Evolutionary conservation across 2,888 invertebrate genomes (phyloP).

Genomic region (Macrophya alboannulata): DNA sequence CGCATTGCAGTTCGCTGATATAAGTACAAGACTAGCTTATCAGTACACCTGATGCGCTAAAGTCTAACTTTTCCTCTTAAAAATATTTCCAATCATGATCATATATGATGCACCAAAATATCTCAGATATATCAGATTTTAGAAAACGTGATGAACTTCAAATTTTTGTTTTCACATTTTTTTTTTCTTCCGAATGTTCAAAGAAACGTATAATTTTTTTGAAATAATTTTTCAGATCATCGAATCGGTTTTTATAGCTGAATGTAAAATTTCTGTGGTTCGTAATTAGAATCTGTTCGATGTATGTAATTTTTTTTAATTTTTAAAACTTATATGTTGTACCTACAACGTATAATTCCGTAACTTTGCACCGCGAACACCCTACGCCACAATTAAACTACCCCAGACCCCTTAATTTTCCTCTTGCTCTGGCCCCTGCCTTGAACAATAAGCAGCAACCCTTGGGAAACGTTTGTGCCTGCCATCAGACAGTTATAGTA

Average conservation of each 20-base stretch:
- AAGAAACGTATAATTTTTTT: no score
- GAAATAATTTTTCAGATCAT: no score
- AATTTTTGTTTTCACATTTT: not conserved
- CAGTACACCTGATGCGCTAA: not conserved
- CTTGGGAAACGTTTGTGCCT: slow-evolving; percentile 42
- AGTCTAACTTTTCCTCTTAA: not conserved
- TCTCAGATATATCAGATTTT: no score
- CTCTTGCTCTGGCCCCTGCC: slow-evolving; percentile 8
- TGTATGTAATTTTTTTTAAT: not conserved
- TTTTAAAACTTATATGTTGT: not conserved
- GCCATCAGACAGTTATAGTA: no score
- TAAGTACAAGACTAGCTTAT: not conserved
- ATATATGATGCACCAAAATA: no score
- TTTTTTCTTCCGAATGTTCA: not conserved
- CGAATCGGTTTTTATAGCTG: no score
- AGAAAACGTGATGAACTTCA: not conserved
- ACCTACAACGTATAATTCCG: not conserved
- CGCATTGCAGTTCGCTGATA: not conserved
- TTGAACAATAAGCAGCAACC: slow-evolving; percentile 38
- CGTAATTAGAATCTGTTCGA: not conserved
- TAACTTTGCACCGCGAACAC: not conserved
- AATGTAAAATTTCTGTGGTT: not conserved
- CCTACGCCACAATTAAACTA: slow-evolving; percentile 46
- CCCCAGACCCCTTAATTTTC: slow-evolving; percentile 21
- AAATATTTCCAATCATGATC: no score